phyloP scores from a whole-genome alignment of 53 echinoderm and acorn worm species.

The Luidia sarsii region DNA sequence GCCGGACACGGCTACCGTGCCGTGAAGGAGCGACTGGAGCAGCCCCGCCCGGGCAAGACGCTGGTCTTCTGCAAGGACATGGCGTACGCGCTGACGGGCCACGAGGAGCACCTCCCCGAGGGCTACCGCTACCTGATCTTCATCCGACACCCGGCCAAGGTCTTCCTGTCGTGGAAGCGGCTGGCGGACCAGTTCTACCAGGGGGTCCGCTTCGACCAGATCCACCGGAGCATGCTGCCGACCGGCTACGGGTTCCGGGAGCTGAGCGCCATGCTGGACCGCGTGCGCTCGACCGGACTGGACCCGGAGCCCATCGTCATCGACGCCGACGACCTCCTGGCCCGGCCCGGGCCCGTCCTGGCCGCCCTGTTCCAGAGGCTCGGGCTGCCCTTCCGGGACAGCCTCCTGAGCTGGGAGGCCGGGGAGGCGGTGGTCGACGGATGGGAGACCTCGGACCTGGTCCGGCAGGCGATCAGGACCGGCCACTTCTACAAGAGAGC shows the following conservation, averaged over 20 bases:
- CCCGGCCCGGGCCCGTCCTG: conserved; percentile 26
- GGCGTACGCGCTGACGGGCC: background rate
- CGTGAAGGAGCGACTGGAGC: conserved; percentile 39
- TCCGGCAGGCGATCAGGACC: no score
- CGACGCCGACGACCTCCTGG: conserved; percentile 37
- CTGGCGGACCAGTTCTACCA: no score
- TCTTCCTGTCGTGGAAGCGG: conserved; percentile 53
- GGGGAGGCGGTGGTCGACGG: conserved; percentile 2
- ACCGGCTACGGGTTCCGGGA: conserved; percentile 23
- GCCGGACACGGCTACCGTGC: conserved; percentile 19
- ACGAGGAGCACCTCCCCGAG: conserved; percentile 37
- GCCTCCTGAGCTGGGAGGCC: conserved; percentile 35
- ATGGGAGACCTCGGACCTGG: no score
- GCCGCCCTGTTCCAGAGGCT: conserved; percentile 23
- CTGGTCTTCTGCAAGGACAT: no score
- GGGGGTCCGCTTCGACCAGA: conserved; percentile 2
- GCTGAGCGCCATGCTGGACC: conserved; percentile 5
- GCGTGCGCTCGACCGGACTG: conserved; percentile 3
- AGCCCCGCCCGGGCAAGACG: conserved; percentile 39
- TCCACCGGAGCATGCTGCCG: conserved; percentile 24
- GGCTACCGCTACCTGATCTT: conserved; percentile 51
- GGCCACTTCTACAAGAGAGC: conserved; percentile 19
- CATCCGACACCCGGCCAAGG: conserved; percentile 38
- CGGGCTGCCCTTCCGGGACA: conserved; percentile 15
- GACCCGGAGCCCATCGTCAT: conserved; percentile 61